Evolutionary conservation across 2,797 vertebrate species (phyloP).

Genomic region (Phoeniculus purpureus): DNA sequence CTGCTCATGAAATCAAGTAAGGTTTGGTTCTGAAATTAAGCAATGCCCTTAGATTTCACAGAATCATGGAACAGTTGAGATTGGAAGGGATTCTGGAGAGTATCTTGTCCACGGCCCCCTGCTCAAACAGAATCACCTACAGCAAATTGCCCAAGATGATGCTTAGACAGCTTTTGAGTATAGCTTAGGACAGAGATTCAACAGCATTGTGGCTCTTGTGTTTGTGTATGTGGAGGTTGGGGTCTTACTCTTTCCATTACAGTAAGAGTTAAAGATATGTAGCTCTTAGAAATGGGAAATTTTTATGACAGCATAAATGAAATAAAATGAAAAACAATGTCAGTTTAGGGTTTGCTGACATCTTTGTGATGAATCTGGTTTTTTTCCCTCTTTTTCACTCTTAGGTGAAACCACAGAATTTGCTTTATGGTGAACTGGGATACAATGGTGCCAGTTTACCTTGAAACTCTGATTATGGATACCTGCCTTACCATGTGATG

Average conservation of each 20-base stretch:
- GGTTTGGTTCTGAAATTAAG: neutral
- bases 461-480: neutral
- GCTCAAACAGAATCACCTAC: neutral
- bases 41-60: neutral
- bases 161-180: neutral
- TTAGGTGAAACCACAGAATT: neutral
- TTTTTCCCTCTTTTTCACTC: neutral
- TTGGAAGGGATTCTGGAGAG: neutral
- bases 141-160: neutral
- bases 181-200: fast-evolving
- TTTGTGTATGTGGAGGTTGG: fast-evolving
- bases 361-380: neutral
- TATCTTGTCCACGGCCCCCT: neutral
- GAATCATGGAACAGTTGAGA: fast-evolving
- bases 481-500: neutral
- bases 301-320: fast-evolving
- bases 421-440: neutral
- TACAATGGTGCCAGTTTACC: neutral
- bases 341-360: neutral
- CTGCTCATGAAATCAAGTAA: neutral
- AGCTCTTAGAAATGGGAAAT: neutral
- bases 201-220: neutral
- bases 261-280: neutral
- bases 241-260: neutral
- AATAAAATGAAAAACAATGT: neutral